phyloP scores from a whole-genome alignment of 2,888 invertebrate species.

The Chloromyia formosa region DNA sequence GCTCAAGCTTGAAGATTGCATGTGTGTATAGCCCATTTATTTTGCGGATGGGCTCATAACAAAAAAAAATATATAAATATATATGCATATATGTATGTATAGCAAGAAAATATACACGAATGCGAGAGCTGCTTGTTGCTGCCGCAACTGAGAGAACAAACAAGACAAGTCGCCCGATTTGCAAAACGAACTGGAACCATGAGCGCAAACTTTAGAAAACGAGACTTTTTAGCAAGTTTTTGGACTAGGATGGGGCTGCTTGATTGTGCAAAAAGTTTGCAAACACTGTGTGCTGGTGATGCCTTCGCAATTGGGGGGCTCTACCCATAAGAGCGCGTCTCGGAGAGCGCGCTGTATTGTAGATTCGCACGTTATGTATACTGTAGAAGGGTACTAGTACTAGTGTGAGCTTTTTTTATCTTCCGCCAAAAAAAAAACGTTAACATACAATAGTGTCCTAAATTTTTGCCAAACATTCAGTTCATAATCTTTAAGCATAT shows the following conservation, averaged over 20 bases:
- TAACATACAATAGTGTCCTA: slow-evolving; percentile 48
- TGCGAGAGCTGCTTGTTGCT: not conserved
- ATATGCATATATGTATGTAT: no score
- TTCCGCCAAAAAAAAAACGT: slow-evolving; percentile 47
- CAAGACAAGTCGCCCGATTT: not conserved
- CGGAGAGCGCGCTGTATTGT: slow-evolving; percentile 13
- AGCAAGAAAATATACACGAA: slow-evolving; percentile 30
- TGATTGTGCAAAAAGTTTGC: slow-evolving; percentile 34
- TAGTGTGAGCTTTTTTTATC: slow-evolving; percentile 47
- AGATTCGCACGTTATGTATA: slow-evolving; percentile 30
- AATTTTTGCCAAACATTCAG: slow-evolving; percentile 48
- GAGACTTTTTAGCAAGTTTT: slow-evolving; percentile 25
- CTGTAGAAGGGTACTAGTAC: slow-evolving; percentile 42
- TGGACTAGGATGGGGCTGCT: not conserved
- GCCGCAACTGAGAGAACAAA: no score
- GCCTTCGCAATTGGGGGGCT: slow-evolving; percentile 3
- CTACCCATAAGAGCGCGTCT: slow-evolving; percentile 35
- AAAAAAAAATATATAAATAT: no score
- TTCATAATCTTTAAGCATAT: slow-evolving; percentile 43
- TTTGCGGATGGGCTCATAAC: no score
- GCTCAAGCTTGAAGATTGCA: slow-evolving; percentile 10
- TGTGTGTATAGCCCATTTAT: slow-evolving; percentile 33
- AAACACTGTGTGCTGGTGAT: slow-evolving; percentile 6
- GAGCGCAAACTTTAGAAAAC: slow-evolving; percentile 13
- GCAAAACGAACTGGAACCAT: slow-evolving; percentile 12